A percentile compares a stretch with the other conserved stretches of the same genome.
Evolutionary conservation across 1,140 invertebrate species (phyloP).

Genomic region (Drosophila rhopaloa): DNA sequence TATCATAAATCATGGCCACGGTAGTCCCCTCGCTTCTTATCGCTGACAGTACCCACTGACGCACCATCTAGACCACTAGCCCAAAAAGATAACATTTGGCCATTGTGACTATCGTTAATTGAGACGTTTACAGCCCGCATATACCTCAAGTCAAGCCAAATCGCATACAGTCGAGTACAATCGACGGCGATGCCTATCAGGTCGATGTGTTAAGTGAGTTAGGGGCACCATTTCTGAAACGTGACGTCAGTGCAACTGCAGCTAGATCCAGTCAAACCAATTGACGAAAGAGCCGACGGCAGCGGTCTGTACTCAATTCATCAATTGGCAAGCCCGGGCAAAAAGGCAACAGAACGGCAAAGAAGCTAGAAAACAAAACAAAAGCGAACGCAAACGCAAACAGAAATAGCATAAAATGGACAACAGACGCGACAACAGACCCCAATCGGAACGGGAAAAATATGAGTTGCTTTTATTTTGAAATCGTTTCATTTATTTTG

Average conservation of each 20-base stretch:
- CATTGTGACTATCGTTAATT: constrained; percentile 74
- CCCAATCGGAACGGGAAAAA: constrained; percentile 18
- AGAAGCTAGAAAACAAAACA: constrained; percentile 34
- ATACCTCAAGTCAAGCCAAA: constrained; percentile 1
- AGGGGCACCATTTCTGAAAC: constrained; percentile 30
- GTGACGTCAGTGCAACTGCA: constrained; percentile 70
- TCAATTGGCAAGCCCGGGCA: constrained; percentile 55
- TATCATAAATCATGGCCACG: constrained; percentile 56
- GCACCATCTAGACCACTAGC: constrained; percentile 38
- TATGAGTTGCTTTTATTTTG: constrained; percentile 77
- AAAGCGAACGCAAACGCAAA: constrained; percentile 41
- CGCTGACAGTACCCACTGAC: constrained; percentile 44
- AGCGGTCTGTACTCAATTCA: constrained; percentile 32
- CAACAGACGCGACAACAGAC: constrained; percentile 46
- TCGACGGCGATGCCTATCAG: constrained; percentile 46
- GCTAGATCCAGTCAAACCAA: constrained; percentile 52
- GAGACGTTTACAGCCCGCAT: constrained; percentile 40
- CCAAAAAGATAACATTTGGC: constrained; percentile 61
- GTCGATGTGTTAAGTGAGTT: constrained; percentile 57
- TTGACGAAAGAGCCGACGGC: constrained; percentile 54
- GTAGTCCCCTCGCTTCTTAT: constrained; percentile 52
- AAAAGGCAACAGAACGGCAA: constrained; percentile 14
- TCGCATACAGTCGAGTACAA: constrained; percentile 16
- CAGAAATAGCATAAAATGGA: constrained; percentile 67
- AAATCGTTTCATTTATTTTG: constrained; percentile 69